Base-by-base conservation (phyloP, 2,113 vertebrate genomes). In the Gila orcuttii region DNA sequence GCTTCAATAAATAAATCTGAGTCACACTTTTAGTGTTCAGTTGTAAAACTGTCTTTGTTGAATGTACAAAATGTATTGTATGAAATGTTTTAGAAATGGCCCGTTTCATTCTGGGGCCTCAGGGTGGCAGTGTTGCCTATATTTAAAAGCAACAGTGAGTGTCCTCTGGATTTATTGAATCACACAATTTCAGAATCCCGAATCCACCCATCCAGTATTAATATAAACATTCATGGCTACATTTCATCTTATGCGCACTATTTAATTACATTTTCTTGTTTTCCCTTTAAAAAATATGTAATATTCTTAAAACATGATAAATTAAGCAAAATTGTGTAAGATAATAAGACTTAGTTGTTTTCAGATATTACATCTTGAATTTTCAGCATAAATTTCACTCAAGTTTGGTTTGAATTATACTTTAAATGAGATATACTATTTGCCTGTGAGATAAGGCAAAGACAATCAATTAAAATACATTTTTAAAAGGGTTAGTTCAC, bases 71-170 rank as follows among this genome's bases (percentile, higher is more conserved):
- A 39, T 23, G 0, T 28, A 47, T 23, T 62, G 23, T 5, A 25
- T n/a, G 4, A 25, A 64, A 47, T 25, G 4, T 42, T 62, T 28
- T 39, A 39, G 12, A 45, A n/a, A 5, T 73, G 69, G 21, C 21
- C 36, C n/a, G 36, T 19, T 69, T 68, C 31, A 13, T 15, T 55
- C 9, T n/a, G 4, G 25, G 25, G 80, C 81, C 81, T 39, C 68
- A 57, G 2, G 81, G 81, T 25, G 81, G 66, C 81, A 73, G 31
- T 73, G 68, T 73, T 83, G 52, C 8, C 12, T 28, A 19, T 57
- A 17, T 71, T 57, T 68, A 33, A 9, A 68, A 68, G n/a, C 17
- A 17, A 19, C 73, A 31, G 0, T 19, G 66, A 69, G 66, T 1
- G 0, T 36, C 3, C 17, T 68, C 6, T 11, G 19, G 0, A 12